Evolutionary conservation across 2,113 vertebrate species (phyloP).

Genomic region (Carassius carassius): DNA sequence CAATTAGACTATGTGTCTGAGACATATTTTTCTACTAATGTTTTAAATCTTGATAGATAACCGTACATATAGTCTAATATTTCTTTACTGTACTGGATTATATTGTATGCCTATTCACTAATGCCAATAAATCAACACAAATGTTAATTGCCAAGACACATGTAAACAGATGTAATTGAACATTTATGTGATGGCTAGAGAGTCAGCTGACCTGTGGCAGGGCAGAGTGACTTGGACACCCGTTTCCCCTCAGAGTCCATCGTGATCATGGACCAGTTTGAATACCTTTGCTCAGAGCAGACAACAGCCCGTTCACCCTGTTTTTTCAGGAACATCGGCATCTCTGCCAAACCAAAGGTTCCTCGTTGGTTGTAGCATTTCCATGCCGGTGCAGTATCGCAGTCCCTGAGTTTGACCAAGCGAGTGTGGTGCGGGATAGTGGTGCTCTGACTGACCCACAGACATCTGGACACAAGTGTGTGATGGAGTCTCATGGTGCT

Average conservation of each 20-base stretch:
- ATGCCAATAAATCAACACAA: background rate
- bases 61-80: no score
- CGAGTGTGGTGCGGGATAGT: slow-evolving; percentile 67
- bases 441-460: slow-evolving; percentile 70
- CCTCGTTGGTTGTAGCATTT: slow-evolving; percentile 75
- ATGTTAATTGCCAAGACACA: background rate
- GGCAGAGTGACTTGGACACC: slow-evolving; percentile 74
- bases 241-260: slow-evolving; percentile 67
- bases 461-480: slow-evolving; percentile 72
- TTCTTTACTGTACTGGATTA: no score
- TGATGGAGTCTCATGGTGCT: slow-evolving; percentile 76
- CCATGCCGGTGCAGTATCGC: slow-evolving; percentile 80
- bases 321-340: slow-evolving; percentile 81
- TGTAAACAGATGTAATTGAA: background rate
- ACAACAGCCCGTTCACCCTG: slow-evolving; percentile 76
- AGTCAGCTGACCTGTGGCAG: slow-evolving; percentile 74
- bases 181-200: background rate
- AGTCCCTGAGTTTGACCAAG: slow-evolving; percentile 63
- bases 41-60: no score
- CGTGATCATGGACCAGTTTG: slow-evolving; percentile 81
- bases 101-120: no score
- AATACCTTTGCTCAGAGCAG: slow-evolving; percentile 72
- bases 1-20: no score
- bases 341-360: slow-evolving; percentile 76
- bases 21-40: no score